These are phyloP conservation scores for Microtus obscurus DNA, from an alignment of 2,797 vertebrate genomes.

Conservation along the genomic window DNA sequence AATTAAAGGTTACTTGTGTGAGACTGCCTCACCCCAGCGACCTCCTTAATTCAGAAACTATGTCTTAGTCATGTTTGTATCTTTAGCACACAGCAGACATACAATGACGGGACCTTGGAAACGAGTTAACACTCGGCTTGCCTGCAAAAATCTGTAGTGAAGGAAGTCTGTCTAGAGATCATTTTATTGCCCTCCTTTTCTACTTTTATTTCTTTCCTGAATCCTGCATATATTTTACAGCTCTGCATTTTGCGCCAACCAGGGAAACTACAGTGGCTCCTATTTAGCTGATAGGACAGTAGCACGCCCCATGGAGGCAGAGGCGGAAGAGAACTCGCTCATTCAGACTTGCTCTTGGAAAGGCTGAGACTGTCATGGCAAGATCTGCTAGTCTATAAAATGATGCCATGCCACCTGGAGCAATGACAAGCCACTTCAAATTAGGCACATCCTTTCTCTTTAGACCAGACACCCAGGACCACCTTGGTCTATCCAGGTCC, in stretches of 20 bases:
- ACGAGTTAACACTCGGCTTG: background rate
- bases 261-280: background rate
- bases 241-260: background rate
- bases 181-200: background rate
- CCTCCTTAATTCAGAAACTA: slow-evolving; percentile 4
- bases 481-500: background rate
- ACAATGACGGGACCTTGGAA: background rate
- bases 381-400: background rate
- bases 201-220: slow-evolving; percentile 4
- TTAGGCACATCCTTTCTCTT: background rate
- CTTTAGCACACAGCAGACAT: background rate
- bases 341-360: background rate
- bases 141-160: slow-evolving; percentile 8
- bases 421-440: background rate
- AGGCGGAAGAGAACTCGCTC: background rate
- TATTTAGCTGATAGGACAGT: background rate
- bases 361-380: background rate
- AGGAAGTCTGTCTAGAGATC: background rate
- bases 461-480: background rate
- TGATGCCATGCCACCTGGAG: background rate
- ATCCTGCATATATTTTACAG: background rate
- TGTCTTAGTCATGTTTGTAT: background rate
- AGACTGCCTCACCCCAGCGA: background rate
- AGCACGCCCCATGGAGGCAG: background rate
- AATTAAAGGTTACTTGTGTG: slow-evolving; percentile 7